phyloP scores from a whole-genome alignment of 2,797 vertebrate species.

The Chaetophractus vellerosus region DNA sequence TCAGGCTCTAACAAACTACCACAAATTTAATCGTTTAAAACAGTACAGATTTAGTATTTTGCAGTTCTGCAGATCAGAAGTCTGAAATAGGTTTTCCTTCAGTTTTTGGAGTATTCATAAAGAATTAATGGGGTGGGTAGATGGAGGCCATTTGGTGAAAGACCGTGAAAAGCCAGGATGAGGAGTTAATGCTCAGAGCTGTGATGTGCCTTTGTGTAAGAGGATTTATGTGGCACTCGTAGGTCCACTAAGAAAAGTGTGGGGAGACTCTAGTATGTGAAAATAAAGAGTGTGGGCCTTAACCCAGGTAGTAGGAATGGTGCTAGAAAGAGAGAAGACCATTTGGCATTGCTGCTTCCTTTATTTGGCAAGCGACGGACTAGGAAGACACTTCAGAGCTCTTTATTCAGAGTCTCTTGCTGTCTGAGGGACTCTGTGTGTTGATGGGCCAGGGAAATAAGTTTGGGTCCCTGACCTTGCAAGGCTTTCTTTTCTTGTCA shows the following conservation, averaged over 20 bases:
- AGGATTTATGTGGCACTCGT: background rate
- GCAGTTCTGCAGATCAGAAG: background rate
- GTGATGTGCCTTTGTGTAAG: background rate
- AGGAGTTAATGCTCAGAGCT: background rate
- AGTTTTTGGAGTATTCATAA: background rate
- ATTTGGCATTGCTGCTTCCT: background rate
- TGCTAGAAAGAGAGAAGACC: background rate
- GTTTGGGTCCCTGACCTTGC: background rate
- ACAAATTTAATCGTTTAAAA: background rate
- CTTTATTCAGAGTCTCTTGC: background rate
- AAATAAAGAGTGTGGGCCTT: background rate
- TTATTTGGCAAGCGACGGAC: background rate
- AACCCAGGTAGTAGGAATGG: background rate
- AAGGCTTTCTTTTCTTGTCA: constrained; percentile 4
- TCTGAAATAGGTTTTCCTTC: background rate
- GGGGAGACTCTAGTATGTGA: background rate
- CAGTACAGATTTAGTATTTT: background rate
- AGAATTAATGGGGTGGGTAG: background rate
- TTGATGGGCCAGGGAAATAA: background rate
- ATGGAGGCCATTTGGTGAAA: background rate
- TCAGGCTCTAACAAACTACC: background rate
- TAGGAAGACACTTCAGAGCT: background rate
- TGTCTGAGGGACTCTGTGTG: background rate
- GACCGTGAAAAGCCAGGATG: background rate
- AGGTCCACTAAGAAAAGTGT: background rate